Conservation (phyloP, 2,888 invertebrate genomes). For the Caenorhabditis parvicauda region DNA sequence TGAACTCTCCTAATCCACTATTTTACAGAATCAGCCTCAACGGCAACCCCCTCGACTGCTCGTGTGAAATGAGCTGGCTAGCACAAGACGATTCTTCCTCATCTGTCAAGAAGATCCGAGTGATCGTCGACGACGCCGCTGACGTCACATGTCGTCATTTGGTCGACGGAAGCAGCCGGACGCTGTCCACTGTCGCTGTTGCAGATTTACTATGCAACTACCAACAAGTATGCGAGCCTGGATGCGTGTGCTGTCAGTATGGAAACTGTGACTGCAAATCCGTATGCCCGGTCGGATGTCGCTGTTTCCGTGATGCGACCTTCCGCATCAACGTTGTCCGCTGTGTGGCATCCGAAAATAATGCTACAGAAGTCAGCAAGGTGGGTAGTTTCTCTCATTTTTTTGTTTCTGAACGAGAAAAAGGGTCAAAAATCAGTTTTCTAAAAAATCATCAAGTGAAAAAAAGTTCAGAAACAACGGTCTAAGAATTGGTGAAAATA, state of each 20-base stretch:
- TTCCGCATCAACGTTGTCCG: conserved; percentile 71
- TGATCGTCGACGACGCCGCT: conserved; percentile 79
- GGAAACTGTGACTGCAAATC: conserved; percentile 89
- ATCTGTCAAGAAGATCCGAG: conserved; percentile 58
- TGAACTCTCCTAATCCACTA: too few relatives aligned
- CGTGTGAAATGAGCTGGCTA: conserved; percentile 88
- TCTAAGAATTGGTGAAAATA: too few relatives aligned
- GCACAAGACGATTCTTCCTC: conserved; percentile 67
- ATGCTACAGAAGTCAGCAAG: conserved; percentile 5
- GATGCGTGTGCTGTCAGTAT: conserved; percentile 86
- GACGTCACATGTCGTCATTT: conserved; percentile 79
- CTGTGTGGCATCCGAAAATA: conserved; percentile 39
- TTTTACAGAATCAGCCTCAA: conserved; percentile 62
- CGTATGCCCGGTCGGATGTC: conserved; percentile 83
- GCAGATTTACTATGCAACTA: conserved; percentile 50
- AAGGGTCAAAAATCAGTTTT: conserved; percentile 2
- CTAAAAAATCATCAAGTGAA: too few relatives aligned
- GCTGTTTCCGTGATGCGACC: conserved; percentile 83
- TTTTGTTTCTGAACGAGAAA: conserved; percentile 1
- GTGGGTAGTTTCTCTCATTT: not conserved
- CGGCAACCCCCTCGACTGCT: conserved; percentile 82
- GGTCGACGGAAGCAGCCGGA: conserved; percentile 68
- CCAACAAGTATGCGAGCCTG: conserved; percentile 75
- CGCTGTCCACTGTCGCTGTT: conserved; percentile 16
- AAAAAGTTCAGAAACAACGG: too few relatives aligned